Base-by-base conservation (phyloP, 2,113 vertebrate species). In the Ochotona curzoniae region DNA sequence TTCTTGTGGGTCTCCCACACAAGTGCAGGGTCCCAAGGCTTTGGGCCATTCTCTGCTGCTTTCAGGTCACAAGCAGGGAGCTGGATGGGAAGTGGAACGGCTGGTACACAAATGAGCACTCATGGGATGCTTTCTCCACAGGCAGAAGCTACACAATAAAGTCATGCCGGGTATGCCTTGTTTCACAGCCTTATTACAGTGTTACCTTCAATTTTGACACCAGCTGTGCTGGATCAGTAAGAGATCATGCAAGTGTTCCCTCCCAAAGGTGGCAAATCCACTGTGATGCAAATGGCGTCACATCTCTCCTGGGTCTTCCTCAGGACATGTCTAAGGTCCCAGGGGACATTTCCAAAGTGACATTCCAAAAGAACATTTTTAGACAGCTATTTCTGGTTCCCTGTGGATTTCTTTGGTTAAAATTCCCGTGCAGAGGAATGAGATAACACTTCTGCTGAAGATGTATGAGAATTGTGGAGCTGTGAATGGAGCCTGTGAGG, bases 221-320 rank as follows among this genome's bases (percentile, higher is more conserved):
- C 35, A 74, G 73, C 61, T 8, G 9, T 4, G 1, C 73, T 69
- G 54, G 84, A 57, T 76, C 63, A 93, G 10, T 64, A 44, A 44
- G 54, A 95, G 23, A 66, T 86, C 57, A 88, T 74, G 30, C 75
- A 93, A 82, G 12, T 74, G 75, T 95, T 89, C 54, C 66, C 21
- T 83, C 44, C 57, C 20, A 15, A 71, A 89, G 25, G n/a, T n/a
- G 61, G 3, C 60, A 18, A 60, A 13, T 64, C 67, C 51, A 18
- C 64, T 51, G 35, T 23, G 83, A 83, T 60, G 87, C 49, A 54
- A 38, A 61, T 47, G 60, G 30, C 74, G 17, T 30, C 20, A 67
- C 12, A 83, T 75, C 70, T n/a, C 61, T 91, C 15, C 17, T 61
- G 20, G 23, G 8, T 63, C 49, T 83, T 75, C 32, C 79, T 67